Conservation (phyloP, 1,140 invertebrate species). For the Delia radicum region DNA sequence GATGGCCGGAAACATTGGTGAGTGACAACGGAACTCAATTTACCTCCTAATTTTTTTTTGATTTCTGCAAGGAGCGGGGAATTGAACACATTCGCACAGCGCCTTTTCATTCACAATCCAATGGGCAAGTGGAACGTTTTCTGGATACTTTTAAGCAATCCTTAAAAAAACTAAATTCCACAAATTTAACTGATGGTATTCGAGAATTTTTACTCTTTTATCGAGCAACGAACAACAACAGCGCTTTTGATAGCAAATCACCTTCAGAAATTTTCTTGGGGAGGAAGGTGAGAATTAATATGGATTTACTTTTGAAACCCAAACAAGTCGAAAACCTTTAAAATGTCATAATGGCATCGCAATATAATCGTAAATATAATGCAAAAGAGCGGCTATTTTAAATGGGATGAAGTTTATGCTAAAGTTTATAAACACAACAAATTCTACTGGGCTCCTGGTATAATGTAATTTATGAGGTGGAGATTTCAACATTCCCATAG, state of each 20-base stretch:
- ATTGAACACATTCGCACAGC: slow-evolving; percentile 32
- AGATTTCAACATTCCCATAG: neutral
- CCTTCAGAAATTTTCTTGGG: neutral
- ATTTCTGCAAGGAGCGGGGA: slow-evolving; percentile 22
- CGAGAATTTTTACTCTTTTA: neutral
- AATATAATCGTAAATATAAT: neutral
- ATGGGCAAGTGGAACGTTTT: slow-evolving; percentile 42
- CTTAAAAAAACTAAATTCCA: neutral
- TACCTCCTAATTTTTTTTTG: neutral
- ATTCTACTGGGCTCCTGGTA: neutral
- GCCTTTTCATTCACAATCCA: slow-evolving; percentile 36
- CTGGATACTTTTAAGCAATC: slow-evolving; percentile 26
- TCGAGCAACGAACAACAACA: neutral
- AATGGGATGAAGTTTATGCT: neutral
- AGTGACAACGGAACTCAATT: slow-evolving; percentile 7
- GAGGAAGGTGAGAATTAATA: neutral
- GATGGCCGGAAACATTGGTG: neutral
- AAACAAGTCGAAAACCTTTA: neutral
- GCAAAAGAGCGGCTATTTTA: neutral
- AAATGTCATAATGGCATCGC: neutral
- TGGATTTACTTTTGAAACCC: neutral
- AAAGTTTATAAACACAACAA: neutral
- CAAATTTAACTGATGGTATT: neutral
- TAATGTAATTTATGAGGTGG: neutral
- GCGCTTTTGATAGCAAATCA: neutral